These are phyloP conservation scores for Sceliomorpha sp. DNA, from an alignment of 2,888 invertebrate genomes.

Conservation along the genomic window DNA sequence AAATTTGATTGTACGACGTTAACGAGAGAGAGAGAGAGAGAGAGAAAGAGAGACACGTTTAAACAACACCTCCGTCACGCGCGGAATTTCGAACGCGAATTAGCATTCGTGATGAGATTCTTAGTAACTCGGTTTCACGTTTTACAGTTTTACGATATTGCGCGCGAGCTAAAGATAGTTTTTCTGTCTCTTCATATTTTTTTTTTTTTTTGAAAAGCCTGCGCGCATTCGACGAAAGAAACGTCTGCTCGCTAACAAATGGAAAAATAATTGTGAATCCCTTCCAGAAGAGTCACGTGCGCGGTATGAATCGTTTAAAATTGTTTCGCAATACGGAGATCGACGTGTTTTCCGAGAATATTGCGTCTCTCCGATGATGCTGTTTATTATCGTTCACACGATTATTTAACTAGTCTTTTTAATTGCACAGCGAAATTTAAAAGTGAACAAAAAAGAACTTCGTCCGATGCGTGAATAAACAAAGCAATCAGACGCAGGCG, in stretches of 20 bases:
- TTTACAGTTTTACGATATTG: slow-evolving; percentile 2
- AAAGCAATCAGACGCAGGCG: slow-evolving; percentile 1
- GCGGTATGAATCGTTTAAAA: slow-evolving; percentile 50
- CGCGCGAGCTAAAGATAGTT: slow-evolving; percentile 12
- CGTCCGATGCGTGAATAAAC: slow-evolving; percentile 13
- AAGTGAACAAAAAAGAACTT: neutral
- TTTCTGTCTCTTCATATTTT: slow-evolving; percentile 12
- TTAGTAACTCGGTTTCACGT: neutral
- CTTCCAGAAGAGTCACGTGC: slow-evolving; percentile 43
- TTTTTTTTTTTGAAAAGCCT: slow-evolving; percentile 3
- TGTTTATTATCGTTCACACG: slow-evolving; percentile 39
- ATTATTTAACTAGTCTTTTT: slow-evolving; percentile 37
- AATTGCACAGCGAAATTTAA: neutral
- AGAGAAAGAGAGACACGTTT: slow-evolving; percentile 5
- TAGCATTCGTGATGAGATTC: slow-evolving; percentile 13
- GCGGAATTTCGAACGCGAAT: slow-evolving; percentile 20
- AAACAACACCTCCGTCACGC: slow-evolving; percentile 28
- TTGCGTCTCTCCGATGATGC: slow-evolving; percentile 18
- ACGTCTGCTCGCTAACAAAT: slow-evolving; percentile 36
- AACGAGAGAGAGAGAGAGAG: slow-evolving; percentile 15
- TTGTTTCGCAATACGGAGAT: slow-evolving; percentile 51
- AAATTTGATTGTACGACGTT: slow-evolving; percentile 2
- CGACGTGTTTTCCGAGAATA: slow-evolving; percentile 45
- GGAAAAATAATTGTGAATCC: slow-evolving; percentile 47
- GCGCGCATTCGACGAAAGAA: slow-evolving; percentile 19